phyloP scores from a whole-genome alignment of 2,888 invertebrate species.

The Adelphocoris suturalis region DNA sequence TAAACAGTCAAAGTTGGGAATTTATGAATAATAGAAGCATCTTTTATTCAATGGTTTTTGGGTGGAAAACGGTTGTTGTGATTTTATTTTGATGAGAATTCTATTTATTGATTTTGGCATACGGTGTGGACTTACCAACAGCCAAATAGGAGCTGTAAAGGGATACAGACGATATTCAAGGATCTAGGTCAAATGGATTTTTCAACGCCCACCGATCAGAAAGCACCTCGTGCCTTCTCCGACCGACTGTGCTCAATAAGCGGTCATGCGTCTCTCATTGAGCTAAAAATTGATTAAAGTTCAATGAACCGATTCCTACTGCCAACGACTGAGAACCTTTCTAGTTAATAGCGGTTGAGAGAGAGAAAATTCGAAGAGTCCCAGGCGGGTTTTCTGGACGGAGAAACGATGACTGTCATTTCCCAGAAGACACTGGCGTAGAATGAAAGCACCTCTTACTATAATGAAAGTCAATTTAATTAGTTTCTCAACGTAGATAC shows the following conservation, averaged over 20 bases:
- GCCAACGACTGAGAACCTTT: constrained; percentile 25
- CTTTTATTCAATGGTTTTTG: no score
- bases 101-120: no score
- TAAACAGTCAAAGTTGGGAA: no score
- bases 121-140: not conserved
- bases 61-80: no score
- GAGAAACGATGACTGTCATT: constrained; percentile 31
- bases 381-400: not conserved
- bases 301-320: constrained; percentile 56
- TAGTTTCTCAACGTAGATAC: not conserved
- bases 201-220: constrained; percentile 13
- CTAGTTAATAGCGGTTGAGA: constrained; percentile 39
- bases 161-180: not conserved
- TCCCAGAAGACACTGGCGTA: not conserved
- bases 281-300: constrained; percentile 60
- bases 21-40: no score
- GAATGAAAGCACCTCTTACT: constrained; percentile 14
- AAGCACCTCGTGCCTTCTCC: constrained; percentile 34
- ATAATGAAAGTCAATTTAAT: not conserved
- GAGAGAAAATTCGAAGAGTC: constrained; percentile 14
- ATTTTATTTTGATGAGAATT: no score
- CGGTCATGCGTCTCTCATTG: constrained; percentile 58
- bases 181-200: constrained; percentile 18
- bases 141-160: not conserved
- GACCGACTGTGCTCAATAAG: constrained; percentile 29